A percentile compares a stretch with the other conserved stretches of the same genome.
Conservation (phyloP, 37 sponge, comb jelly and placozoan species). For the Chondrilla cf. caribensis region DNA sequence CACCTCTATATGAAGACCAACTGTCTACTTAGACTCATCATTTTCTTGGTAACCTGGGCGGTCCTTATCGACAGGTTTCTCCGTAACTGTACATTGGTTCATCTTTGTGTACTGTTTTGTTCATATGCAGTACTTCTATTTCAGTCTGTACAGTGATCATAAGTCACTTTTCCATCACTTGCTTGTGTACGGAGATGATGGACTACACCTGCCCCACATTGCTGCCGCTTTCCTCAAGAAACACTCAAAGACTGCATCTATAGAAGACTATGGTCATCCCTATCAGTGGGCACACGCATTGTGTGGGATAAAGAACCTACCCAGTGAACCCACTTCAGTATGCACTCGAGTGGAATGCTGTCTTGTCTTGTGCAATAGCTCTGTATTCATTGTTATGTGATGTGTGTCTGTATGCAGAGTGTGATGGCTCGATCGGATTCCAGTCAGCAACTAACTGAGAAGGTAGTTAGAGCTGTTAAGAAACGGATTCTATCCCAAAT, state of each 20-base stretch:
- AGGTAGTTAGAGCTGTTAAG: constrained; percentile 29
- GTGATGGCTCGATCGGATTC: neutral
- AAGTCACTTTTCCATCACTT: neutral
- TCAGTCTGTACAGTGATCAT: neutral
- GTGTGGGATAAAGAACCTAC: constrained; percentile 2
- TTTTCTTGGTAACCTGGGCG: no score
- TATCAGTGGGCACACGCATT: neutral
- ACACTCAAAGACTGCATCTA: neutral
- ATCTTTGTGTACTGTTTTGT: no score
- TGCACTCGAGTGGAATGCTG: neutral
- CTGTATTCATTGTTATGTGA: constrained; percentile 41
- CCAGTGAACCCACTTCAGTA: neutral
- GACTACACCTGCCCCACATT: neutral
- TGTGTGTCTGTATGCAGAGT: constrained; percentile 47
- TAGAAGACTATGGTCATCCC: constrained; percentile 48
- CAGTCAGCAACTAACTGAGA: constrained; percentile 18
- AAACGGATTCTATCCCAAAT: constrained; percentile 43
- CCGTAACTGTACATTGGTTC: no score
- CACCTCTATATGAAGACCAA: no score
- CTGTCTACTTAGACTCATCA: no score
- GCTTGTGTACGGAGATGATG: neutral
- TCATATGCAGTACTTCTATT: no score
- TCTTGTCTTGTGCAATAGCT: neutral
- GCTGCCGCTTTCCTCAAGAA: neutral
- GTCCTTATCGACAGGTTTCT: no score